Percentiles rank a stretch among this genome's conserved stretches.
Evolutionary conservation across 2,113 vertebrate species (phyloP).

Genomic region (Alligator sinensis): DNA sequence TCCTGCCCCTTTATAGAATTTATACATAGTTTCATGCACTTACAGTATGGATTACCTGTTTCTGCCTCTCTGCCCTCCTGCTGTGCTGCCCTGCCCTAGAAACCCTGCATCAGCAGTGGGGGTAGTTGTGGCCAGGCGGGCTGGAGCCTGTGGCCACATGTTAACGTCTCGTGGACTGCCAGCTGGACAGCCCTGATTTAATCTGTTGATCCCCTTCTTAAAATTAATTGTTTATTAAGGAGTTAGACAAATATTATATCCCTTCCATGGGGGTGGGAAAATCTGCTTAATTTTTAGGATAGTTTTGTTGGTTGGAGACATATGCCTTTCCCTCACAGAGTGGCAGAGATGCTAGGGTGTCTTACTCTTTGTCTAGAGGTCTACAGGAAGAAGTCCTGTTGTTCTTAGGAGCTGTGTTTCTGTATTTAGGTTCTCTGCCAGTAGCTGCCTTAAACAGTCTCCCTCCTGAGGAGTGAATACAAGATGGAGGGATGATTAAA

Average conservation of each 20-base stretch:
- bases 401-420: not conserved
- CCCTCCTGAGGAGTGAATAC: not conserved
- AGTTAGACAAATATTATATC: not conserved
- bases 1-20: not conserved
- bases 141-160: too few species aligned
- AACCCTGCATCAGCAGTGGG: too few species aligned
- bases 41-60: not conserved
- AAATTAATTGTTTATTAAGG: not conserved
- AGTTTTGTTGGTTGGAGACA: not conserved
- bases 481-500: not conserved
- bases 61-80: not conserved
- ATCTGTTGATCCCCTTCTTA: not conserved
- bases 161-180: too few species aligned
- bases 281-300: not conserved
- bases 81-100: too few species aligned
- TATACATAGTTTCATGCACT: not conserved
- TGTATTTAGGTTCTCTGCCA: not conserved
- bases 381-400: not conserved
- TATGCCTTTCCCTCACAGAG: not conserved
- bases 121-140: too few species aligned
- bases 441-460: fast-evolving
- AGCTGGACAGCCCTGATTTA: not conserved
- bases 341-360: fast-evolving
- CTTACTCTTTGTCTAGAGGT: fast-evolving
- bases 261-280: not conserved